phyloP scores from a whole-genome alignment of 2,888 invertebrate genomes.

The Euplexia lucipara region DNA sequence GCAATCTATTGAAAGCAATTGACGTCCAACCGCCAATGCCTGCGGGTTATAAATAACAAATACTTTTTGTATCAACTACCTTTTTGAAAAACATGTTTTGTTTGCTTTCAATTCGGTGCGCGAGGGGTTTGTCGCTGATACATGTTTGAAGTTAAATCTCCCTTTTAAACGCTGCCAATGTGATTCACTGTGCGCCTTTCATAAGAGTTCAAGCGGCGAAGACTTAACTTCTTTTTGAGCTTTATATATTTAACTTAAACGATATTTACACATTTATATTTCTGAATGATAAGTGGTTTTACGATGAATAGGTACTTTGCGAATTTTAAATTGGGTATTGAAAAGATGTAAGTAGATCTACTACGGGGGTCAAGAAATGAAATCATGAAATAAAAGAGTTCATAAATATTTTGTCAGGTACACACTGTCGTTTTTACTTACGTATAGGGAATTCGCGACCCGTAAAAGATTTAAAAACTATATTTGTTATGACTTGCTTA shows the following conservation, averaged over 20 bases:
- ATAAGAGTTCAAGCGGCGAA: slow-evolving; percentile 75
- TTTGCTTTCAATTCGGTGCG: slow-evolving; percentile 87
- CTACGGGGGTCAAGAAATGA: neutral
- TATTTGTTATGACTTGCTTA: neutral
- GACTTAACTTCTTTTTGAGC: slow-evolving; percentile 73
- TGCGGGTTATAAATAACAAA: slow-evolving; percentile 80
- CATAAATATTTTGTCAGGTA: neutral
- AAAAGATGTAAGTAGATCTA: neutral
- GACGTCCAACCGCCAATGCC: slow-evolving; percentile 65
- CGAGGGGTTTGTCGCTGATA: slow-evolving; percentile 80
- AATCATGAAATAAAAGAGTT: neutral
- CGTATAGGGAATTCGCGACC: too few relatives aligned
- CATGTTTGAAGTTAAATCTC: slow-evolving; percentile 89
- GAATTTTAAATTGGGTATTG: neutral
- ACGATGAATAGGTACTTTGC: neutral
- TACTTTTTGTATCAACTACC: slow-evolving; percentile 82
- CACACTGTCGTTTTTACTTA: too few relatives aligned
- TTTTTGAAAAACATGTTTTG: slow-evolving; percentile 86
- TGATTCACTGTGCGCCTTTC: slow-evolving; percentile 86
- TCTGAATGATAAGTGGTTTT: neutral
- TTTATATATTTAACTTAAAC: slow-evolving; percentile 56
- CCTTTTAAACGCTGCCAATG: slow-evolving; percentile 87
- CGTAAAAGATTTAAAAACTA: neutral
- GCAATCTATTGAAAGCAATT: slow-evolving; percentile 62
- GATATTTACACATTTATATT: slow-evolving; percentile 17